Base-by-base conservation (phyloP, 2,113 vertebrate species). In the Cheilinus undulatus region DNA sequence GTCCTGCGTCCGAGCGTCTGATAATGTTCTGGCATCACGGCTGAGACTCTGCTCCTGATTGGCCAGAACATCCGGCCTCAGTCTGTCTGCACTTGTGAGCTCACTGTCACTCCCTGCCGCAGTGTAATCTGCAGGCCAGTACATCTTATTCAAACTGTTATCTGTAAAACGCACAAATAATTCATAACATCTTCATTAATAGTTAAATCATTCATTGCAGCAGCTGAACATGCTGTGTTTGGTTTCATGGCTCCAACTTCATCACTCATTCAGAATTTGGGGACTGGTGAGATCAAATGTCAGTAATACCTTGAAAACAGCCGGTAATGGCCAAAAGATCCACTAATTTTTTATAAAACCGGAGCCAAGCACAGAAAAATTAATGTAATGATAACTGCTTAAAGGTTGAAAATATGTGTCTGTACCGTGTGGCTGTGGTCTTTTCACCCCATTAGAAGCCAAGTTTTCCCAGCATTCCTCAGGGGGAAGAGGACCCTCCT, bases 401-500 rank as follows among this genome's bases (percentile, higher is more conserved):
- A 50, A 5, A 50, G 49, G 23, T 0, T 10, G 11, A 34, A 34
- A 24, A 11, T 22, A 32, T 28, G 19, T 7, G 22, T 3, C 15
- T 27, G 13, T 84, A 89, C 90, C 86, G 1, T 86, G 61, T 7
- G 92, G 56, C 74, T 78, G 76, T 12, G 89, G 86, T 46, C 89
- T 88, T 42, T 89, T 92, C 19, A 78, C 63, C 0, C 67, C 84
- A 32, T 89, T 93, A 9, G 94, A 85, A 0, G 93, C 92, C 81
- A 96, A 78, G 74, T 91, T 93, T 84, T 96, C 95, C 96, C 97
- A 98, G 91, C 95, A 92, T 22, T 93, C 94, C 50, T 95, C 75
- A 3, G 91, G 90, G 1, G 88, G 86, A 52, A 95, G 94, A 13
- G 92, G 89, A 1, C 93, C 95, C 0, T 95, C 95, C 0, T 95